Conservation (phyloP, 2,888 invertebrate species). For the Nomada flava region DNA sequence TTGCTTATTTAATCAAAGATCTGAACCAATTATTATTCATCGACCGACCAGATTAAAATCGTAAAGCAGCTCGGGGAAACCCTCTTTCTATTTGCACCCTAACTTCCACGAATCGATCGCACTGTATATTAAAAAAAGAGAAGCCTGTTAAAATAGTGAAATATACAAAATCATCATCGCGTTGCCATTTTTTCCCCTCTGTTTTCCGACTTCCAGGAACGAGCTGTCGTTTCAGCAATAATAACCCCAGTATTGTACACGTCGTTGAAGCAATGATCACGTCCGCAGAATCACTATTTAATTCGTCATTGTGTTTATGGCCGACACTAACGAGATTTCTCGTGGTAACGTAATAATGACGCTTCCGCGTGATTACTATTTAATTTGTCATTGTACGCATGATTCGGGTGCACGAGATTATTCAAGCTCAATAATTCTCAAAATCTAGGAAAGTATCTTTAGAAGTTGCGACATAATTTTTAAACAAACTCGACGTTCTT, state of each 20-base stretch:
- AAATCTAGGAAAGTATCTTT: not conserved
- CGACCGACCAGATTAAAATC: no score
- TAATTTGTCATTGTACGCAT: conserved; percentile 29
- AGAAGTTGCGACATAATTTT: no score
- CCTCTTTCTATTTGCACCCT: no score
- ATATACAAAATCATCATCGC: not conserved
- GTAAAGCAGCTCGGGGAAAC: no score
- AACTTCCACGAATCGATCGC: no score
- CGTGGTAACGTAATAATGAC: conserved; percentile 17
- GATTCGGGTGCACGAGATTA: not conserved
- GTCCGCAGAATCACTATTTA: conserved; percentile 43
- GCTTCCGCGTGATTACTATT: conserved; percentile 30
- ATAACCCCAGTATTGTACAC: not conserved
- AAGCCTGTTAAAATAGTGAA: not conserved
- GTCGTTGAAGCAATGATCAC: conserved; percentile 14
- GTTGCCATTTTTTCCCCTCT: not conserved
- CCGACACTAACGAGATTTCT: conserved; percentile 48
- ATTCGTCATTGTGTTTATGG: conserved; percentile 50
- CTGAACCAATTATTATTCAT: no score
- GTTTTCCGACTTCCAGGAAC: not conserved
- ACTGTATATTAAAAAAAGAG: not conserved
- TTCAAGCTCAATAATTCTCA: not conserved
- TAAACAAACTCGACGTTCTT: no score
- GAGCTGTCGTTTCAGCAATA: conserved; percentile 3
- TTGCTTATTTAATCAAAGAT: no score